Evolutionary conservation across 2,888 invertebrate species (phyloP).

Genomic region (Junonia oenone): DNA sequence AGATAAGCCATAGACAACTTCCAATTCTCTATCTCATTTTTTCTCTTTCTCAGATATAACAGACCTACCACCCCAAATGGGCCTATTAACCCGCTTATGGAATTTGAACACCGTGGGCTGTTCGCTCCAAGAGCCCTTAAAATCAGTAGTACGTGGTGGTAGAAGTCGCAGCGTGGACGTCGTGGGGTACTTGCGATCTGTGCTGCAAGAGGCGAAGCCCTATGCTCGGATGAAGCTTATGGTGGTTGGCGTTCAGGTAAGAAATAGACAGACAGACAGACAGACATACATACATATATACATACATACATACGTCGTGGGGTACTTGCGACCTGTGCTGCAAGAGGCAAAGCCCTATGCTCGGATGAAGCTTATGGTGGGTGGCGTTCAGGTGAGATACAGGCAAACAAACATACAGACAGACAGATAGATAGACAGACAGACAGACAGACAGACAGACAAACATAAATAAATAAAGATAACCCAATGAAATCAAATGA

Average conservation of each 20-base stretch:
- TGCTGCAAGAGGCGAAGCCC: conserved; percentile 90
- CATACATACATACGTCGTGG: too few relatives aligned
- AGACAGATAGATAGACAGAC: background rate
- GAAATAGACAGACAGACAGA: background rate
- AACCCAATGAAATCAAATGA: too few relatives aligned
- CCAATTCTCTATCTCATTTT: too few relatives aligned
- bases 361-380: conserved; percentile 97
- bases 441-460: too few relatives aligned
- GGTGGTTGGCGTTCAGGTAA: conserved; percentile 93
- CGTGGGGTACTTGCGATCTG: conserved; percentile 93
- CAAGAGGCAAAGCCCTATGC: conserved; percentile 96
- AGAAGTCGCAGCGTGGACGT: conserved; percentile 97
- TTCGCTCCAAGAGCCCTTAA: conserved; percentile 90
- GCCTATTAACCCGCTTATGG: conserved; percentile 95
- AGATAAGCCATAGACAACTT: too few relatives aligned
- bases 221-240: conserved; percentile 97
- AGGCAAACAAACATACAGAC: background rate
- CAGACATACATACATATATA: background rate
- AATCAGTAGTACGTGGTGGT: conserved; percentile 93
- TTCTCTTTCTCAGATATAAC: conserved; percentile 83
- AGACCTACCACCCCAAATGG: conserved; percentile 96
- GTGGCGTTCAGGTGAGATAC: conserved; percentile 85
- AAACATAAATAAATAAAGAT: too few relatives aligned
- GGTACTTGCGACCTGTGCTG: conserved; percentile 89
- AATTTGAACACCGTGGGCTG: conserved; percentile 96